A percentile compares a stretch with the other conserved stretches of the same genome.
These are phyloP conservation scores for Lepidonotus clava DNA, from an alignment of 2,888 invertebrate genomes.

Conservation along the genomic window DNA sequence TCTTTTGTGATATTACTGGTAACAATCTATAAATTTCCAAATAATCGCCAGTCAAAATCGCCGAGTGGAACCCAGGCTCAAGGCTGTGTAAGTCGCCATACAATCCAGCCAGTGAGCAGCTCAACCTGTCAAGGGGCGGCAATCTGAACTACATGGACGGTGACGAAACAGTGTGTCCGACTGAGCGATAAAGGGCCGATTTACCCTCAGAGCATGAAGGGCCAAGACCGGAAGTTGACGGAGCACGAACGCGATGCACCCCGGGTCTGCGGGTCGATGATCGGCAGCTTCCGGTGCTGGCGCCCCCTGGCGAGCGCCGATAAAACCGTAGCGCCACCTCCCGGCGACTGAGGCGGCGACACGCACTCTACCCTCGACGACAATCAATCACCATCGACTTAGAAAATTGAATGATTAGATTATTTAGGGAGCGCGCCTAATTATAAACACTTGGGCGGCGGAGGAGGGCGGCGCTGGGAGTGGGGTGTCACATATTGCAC, in stretches of 20 bases:
- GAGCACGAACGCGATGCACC: constrained; percentile 51
- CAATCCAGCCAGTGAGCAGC: too few species aligned
- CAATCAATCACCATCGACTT: constrained; percentile 57
- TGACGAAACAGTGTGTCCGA: constrained; percentile 31
- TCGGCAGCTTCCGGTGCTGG: constrained; percentile 44
- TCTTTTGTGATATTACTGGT: too few species aligned
- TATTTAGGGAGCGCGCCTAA: constrained; percentile 51
- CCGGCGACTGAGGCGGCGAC: neutral
- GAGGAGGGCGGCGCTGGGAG: neutral
- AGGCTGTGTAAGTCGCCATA: too few species aligned
- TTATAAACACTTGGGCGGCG: constrained; percentile 56
- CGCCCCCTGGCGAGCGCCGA: constrained; percentile 20
- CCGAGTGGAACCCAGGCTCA: too few species aligned
- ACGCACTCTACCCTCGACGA: constrained; percentile 33
- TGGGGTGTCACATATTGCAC: neutral
- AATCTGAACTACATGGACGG: constrained; percentile 24
- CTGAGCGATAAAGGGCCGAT: constrained; percentile 44
- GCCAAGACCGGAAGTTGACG: neutral
- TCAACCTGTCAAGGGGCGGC: neutral
- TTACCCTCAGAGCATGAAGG: neutral
- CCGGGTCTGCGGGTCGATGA: constrained; percentile 47
- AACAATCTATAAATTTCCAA: too few species aligned
- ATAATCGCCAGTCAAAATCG: too few species aligned
- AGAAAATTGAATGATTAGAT: constrained; percentile 56
- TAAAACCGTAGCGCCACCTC: constrained; percentile 25